Percentiles rank a stretch among this genome's conserved stretches.
These are phyloP conservation scores for Vanacampus margaritifer DNA, from an alignment of 2,113 vertebrate species.

Conservation along the genomic window DNA sequence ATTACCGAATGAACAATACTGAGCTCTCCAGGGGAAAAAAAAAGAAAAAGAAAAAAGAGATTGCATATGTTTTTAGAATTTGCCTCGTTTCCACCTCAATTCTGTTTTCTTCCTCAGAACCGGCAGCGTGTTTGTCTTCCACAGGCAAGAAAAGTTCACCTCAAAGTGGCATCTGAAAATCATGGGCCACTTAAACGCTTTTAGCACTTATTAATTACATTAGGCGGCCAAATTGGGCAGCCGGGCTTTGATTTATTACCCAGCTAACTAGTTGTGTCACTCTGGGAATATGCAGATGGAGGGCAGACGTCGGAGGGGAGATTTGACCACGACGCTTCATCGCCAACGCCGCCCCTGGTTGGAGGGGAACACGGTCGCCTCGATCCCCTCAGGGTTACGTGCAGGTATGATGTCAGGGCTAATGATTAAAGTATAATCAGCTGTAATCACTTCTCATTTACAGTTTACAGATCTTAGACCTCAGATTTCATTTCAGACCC, in stretches of 20 bases:
- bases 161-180: constrained; percentile 72
- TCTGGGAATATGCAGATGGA: constrained; percentile 70
- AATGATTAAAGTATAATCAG: constrained; percentile 15
- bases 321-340: constrained; percentile 3
- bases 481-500: neutral
- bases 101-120: constrained; percentile 5
- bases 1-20: too few species aligned
- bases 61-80: too few species aligned
- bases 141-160: constrained; percentile 49
- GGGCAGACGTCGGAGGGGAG: constrained; percentile 42
- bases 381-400: constrained; percentile 14
- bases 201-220: constrained; percentile 81
- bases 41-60: too few species aligned
- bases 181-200: constrained; percentile 72
- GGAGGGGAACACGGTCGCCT: constrained; percentile 26
- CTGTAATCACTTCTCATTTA: constrained; percentile 13
- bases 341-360: constrained; percentile 1
- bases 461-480: neutral
- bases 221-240: constrained; percentile 76
- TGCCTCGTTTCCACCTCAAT: neutral
- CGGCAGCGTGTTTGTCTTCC: constrained; percentile 46
- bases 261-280: constrained; percentile 79
- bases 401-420: constrained; percentile 8
- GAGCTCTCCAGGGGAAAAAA: too few species aligned
- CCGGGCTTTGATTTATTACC: constrained; percentile 78